These are phyloP conservation scores for Hiodon alosoides DNA, from an alignment of 2,113 vertebrate genomes.

Conservation along the genomic window DNA sequence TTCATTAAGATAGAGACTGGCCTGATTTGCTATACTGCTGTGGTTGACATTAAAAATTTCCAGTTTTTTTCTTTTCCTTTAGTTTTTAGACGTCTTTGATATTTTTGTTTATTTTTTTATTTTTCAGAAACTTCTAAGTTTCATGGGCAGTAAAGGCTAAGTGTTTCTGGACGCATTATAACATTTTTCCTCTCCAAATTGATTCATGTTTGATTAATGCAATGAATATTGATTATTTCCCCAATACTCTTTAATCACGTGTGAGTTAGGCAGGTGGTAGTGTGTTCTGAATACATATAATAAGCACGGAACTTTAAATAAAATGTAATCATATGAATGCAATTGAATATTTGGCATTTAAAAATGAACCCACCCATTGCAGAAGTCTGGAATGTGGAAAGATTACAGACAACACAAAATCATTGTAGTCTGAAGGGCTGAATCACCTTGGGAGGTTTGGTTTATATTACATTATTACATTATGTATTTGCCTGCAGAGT, in stretches of 20 bases:
- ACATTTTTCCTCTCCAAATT: not conserved
- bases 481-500: not conserved
- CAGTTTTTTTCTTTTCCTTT: not conserved
- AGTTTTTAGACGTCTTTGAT: too few species aligned
- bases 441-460: not conserved
- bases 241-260: too few species aligned
- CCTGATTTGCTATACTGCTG: constrained; percentile 12
- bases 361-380: too few species aligned
- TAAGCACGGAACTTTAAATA: too few species aligned
- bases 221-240: too few species aligned
- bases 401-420: not conserved
- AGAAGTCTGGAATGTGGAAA: not conserved
- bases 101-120: not conserved
- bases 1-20: constrained; percentile 26
- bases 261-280: too few species aligned
- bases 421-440: not conserved
- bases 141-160: not conserved
- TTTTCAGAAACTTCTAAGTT: not conserved
- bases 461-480: not conserved
- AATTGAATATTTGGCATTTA: too few species aligned
- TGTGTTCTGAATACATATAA: too few species aligned
- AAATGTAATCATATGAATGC: too few species aligned
- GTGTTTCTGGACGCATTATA: not conserved
- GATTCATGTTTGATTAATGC: not conserved
- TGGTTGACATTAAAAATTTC: constrained; percentile 25